A percentile compares a stretch with the other conserved stretches of the same genome.
phyloP scores from a whole-genome alignment of 1,140 invertebrate species.

The Matsumurasca onukii region DNA sequence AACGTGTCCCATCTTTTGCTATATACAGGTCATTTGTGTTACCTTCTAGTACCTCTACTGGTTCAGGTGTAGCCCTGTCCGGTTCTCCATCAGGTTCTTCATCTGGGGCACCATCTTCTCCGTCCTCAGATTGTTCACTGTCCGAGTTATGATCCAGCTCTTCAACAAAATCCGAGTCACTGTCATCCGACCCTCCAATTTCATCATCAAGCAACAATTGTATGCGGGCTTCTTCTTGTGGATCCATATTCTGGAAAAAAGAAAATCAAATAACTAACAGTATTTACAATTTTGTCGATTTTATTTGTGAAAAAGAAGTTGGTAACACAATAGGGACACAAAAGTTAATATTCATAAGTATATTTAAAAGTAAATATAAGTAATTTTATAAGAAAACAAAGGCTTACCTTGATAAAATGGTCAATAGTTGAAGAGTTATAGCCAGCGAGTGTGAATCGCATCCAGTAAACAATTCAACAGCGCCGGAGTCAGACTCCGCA shows the following conservation, averaged over 20 bases:
- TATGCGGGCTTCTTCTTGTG: background rate
- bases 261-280: background rate
- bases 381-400: background rate
- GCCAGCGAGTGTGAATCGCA: no score
- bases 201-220: background rate
- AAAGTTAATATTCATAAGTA: background rate
- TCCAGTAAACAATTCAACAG: no score
- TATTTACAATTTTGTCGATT: background rate
- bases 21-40: conserved; percentile 5
- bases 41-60: background rate
- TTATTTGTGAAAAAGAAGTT: background rate
- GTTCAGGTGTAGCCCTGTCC: background rate
- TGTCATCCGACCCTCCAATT: background rate
- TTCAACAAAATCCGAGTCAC: background rate
- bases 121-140: conserved; percentile 2
- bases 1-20: background rate
- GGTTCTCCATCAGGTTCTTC: background rate
- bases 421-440: no score
- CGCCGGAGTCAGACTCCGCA: no score
- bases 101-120: background rate
- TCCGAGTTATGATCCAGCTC: background rate
- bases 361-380: background rate
- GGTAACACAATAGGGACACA: conserved; percentile 1
- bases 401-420: background rate
- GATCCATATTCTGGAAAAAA: conserved; percentile 1